Evolutionary conservation across 1,140 invertebrate species (phyloP), one percentile per base, ranked within the genome.

Genomic region (Pemphigus obesinymphae): DNA sequence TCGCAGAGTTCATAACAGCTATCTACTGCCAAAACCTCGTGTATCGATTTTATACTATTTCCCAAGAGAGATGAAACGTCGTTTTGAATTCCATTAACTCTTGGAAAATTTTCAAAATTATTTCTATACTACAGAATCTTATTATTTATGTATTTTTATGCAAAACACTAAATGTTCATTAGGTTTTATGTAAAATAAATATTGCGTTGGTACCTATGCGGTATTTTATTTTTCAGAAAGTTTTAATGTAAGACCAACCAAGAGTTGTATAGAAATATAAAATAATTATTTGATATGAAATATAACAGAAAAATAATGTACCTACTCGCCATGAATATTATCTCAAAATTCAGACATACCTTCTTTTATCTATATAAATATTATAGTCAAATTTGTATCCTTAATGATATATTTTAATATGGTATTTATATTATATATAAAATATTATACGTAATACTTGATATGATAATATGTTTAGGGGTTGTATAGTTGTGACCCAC

Each of bases 41-140:
- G 73, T 76, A 76, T 76, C 50, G 73, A 76, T 76, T 76, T 76
- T 76, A 55, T 55, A 55, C 48, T 55, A 76, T 76, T 76, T 55
- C 73, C 48, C 45, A 31, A 23, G 50, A 76, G 72, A 75, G 73
- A 72, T 23, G n/a, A 13, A 76, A 76, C n/a, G 20, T 76, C 37
- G 73, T 55, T 76, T 53, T 37, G 73, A 76, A 53, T 76, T 55
- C 50, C 48, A 72, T 72, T 72, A 72, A 72, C 68, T 72, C 43
- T 72, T 48, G 15, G 26, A 72, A 72, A 48, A 48, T 48, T 26
- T 72, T 48, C 26, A 72, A 8, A 48, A 20, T 72, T 72, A 45
- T 72, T 72, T 72, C 17, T 45, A 17, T 72, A 43, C 13, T 70
- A 29, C 40, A 43, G 20, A 70, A 66, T 40, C 17, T 48, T 68